phyloP scores from a whole-genome alignment of 2,797 vertebrate genomes.

The Cynodonichthys magdalenae region DNA sequence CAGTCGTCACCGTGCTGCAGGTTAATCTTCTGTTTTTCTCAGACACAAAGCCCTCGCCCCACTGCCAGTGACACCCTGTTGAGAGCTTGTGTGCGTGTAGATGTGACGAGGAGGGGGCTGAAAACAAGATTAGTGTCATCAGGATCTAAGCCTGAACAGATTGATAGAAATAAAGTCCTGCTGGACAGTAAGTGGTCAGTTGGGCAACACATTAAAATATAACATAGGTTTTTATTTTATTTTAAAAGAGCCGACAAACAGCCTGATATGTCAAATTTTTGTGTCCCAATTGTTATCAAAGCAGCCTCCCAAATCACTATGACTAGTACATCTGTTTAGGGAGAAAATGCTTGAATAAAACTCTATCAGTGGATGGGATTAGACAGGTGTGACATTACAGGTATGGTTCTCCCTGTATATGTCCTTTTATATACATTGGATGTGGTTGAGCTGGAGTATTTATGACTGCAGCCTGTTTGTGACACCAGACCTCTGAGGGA shows the following conservation, averaged over 20 bases:
- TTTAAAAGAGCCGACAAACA: neutral
- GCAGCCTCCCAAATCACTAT: too few relatives aligned
- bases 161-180: constrained; percentile 64
- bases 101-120: constrained; percentile 54
- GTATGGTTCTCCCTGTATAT: constrained; percentile 13
- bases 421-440: constrained; percentile 12
- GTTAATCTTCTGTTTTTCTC: constrained; percentile 70
- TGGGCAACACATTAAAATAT: constrained; percentile 33
- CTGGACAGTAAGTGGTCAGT: constrained; percentile 56
- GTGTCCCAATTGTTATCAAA: too few relatives aligned
- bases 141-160: constrained; percentile 79
- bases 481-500: constrained; percentile 44
- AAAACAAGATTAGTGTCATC: constrained; percentile 82
- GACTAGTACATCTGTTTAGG: neutral
- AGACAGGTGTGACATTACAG: constrained; percentile 16
- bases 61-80: constrained; percentile 60
- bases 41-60: constrained; percentile 73
- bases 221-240: neutral
- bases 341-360: too few relatives aligned
- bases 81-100: constrained; percentile 43
- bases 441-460: constrained; percentile 42
- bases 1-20: constrained; percentile 26
- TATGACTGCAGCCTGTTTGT: constrained; percentile 49
- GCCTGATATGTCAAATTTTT: neutral
- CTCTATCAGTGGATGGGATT: neutral